A percentile compares a stretch with the other conserved stretches of the same genome.
These are phyloP conservation scores for Orthonevra nobilis DNA, from an alignment of 2,888 invertebrate species.

Conservation along the genomic window DNA sequence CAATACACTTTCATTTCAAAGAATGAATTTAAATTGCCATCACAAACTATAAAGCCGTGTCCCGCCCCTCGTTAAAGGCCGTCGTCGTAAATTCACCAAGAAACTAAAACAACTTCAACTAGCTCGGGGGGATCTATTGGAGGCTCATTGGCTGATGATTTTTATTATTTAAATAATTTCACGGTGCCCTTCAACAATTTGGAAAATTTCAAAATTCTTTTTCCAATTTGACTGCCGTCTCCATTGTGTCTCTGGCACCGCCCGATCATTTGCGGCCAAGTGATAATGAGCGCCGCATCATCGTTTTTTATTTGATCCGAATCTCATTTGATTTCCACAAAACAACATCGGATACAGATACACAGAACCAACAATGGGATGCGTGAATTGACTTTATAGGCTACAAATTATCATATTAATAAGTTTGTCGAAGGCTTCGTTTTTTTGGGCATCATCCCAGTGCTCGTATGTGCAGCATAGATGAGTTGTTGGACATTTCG, in stretches of 20 bases:
- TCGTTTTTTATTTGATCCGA: constrained; percentile 65
- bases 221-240: constrained; percentile 62
- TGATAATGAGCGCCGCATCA: constrained; percentile 65
- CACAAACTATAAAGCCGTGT: constrained; percentile 58
- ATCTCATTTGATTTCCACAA: constrained; percentile 46
- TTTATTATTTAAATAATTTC: constrained; percentile 54
- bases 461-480: background rate
- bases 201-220: background rate
- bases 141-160: constrained; percentile 35
- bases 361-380: constrained; percentile 60
- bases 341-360: constrained; percentile 22
- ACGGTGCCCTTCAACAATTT: constrained; percentile 55
- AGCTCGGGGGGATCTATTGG: constrained; percentile 38
- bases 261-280: constrained; percentile 63
- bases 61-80: constrained; percentile 43
- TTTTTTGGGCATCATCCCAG: constrained; percentile 7
- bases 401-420: constrained; percentile 70
- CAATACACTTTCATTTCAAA: constrained; percentile 27
- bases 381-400: constrained; percentile 58
- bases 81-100: constrained; percentile 48
- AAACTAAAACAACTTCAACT: constrained; percentile 48
- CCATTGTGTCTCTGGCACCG: constrained; percentile 68
- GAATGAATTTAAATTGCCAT: constrained; percentile 58
- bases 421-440: constrained; percentile 62
- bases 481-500: constrained; percentile 64